Base-by-base conservation (phyloP, 2,888 invertebrate genomes). In the Orchesellides sinensis region DNA sequence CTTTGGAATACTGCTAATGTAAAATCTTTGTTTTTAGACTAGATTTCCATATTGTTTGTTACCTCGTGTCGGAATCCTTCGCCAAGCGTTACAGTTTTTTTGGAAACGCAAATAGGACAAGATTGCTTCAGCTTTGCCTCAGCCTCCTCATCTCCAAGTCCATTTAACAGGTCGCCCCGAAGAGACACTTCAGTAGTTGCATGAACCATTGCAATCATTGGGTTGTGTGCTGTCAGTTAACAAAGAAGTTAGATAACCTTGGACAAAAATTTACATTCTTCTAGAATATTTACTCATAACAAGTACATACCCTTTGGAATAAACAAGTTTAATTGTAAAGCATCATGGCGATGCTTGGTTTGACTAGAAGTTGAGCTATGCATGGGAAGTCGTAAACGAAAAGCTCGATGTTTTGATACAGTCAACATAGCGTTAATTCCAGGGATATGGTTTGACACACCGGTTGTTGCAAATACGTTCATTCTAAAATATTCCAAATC, bases 81-180 rank as follows among this genome's bases (percentile, higher is more conserved):
- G 92, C 90, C 90, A 56, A 87, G 88, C 0, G 89, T 89, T 19
- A 91, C 90, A 2, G 89, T 84, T 5, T 88, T 88, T 0, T 86
- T 85, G 47, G 89, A 80, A 40, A 89, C 70, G 52, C 90, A 90
- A 1, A 88, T 87, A 1, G 89, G 87, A 83, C 90, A 90, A 0
- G 85, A 84, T 59, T 84, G 19, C 19, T 83, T 63, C 2, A 88
- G 69, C 17, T 82, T 54, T 12, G 69, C 75, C 14, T 45, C 27
- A 35, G 84, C 82, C 6, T 69, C 61, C 21, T 81, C 61, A 47
- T 85, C 85, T 6, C 72, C 84, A 5, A 84, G 69, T 45, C 68
- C 70, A 35, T 70, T 81, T 0, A 83, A 32, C 6, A 83, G 52
- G 21, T 88, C 88, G 0, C 82, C 79, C 2, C 52, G 4, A 19